Percentiles rank a stretch among this genome's conserved stretches.
Evolutionary conservation across 2,888 invertebrate genomes (phyloP).

Genomic region (Callimorpha dominula): DNA sequence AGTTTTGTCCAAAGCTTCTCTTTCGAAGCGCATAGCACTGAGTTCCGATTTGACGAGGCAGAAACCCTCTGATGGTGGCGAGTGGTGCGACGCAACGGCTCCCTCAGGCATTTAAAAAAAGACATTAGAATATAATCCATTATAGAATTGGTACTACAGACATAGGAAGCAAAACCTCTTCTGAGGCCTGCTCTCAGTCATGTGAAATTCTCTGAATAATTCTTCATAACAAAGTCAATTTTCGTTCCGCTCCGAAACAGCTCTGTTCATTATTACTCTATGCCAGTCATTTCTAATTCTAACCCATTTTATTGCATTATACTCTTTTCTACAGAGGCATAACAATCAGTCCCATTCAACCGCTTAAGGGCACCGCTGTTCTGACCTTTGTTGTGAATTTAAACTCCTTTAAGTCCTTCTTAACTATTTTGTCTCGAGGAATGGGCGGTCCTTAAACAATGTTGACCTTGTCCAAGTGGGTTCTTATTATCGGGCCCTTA

Average conservation of each 20-base stretch:
- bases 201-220: constrained; percentile 11
- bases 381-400: constrained; percentile 28
- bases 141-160: not conserved
- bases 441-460: constrained; percentile 26
- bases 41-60: too few relatives aligned
- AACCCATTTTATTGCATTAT: constrained; percentile 36
- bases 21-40: not conserved
- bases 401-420: constrained; percentile 25
- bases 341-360: constrained; percentile 30
- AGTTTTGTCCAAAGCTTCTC: not conserved
- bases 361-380: constrained; percentile 20
- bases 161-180: not conserved
- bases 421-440: constrained; percentile 32
- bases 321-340: constrained; percentile 13
- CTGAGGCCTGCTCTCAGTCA: constrained; percentile 9
- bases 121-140: not conserved
- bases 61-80: not conserved
- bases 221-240: constrained; percentile 11
- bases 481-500: constrained; percentile 22
- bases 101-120: not conserved
- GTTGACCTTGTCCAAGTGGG: constrained; percentile 18
- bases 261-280: constrained; percentile 12
- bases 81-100: too few relatives aligned
- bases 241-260: constrained; percentile 10
- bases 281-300: constrained; percentile 33